Percentiles rank a stretch among this genome's conserved stretches.
Evolutionary conservation across 2,888 invertebrate genomes (phyloP).

Genomic region (Tromatobia lineatoria): DNA sequence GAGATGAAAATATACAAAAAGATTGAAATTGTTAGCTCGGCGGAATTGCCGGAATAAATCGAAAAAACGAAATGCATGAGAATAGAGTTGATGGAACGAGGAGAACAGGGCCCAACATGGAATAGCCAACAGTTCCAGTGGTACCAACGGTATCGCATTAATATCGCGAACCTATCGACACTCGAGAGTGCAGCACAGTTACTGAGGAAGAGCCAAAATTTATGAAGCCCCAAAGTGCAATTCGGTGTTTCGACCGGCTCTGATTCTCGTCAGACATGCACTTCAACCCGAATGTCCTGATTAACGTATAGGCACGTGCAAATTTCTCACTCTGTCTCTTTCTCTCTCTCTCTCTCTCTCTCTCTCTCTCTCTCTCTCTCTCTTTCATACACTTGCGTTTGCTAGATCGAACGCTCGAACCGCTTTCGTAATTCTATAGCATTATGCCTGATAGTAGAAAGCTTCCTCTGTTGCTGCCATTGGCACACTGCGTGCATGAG

Average conservation of each 20-base stretch:
- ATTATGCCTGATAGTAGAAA: constrained; percentile 12
- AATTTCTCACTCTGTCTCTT: constrained; percentile 33
- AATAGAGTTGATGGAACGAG: constrained; percentile 14
- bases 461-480: not conserved
- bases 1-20: not conserved
- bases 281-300: constrained; percentile 61
- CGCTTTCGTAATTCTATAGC: constrained; percentile 21
- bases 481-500: not conserved
- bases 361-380: constrained; percentile 17
- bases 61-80: not conserved
- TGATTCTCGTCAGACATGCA: constrained; percentile 81
- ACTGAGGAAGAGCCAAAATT: constrained; percentile 75
- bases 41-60: constrained; percentile 23
- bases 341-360: constrained; percentile 9
- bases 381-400: constrained; percentile 4
- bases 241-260: constrained; percentile 79
- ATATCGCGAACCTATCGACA: constrained; percentile 62
- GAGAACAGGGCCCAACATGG: not conserved
- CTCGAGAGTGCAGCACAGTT: constrained; percentile 39
- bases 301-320: constrained; percentile 39
- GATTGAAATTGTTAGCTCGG: not conserved
- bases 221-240: constrained; percentile 81
- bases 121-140: constrained; percentile 8
- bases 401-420: constrained; percentile 5
- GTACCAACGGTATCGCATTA: constrained; percentile 51